Percentiles rank a stretch among this genome's conserved stretches.
Evolutionary conservation across 2,888 invertebrate species (phyloP).

Genomic region (Parnassius orleans): DNA sequence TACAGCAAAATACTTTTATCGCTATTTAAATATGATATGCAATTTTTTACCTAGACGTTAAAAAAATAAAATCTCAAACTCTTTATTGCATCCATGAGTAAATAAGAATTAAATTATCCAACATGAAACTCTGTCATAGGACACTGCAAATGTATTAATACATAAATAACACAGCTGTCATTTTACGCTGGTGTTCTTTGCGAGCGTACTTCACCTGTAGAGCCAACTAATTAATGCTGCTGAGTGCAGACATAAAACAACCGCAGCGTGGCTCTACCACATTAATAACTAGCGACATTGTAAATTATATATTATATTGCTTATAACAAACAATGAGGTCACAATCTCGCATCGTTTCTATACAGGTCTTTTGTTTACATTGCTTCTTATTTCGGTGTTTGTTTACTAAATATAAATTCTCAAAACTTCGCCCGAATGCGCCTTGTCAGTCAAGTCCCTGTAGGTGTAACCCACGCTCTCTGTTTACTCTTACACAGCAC

Average conservation of each 20-base stretch:
- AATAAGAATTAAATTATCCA: neutral
- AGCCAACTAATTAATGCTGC: no score
- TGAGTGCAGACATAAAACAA: no score
- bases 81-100: no score
- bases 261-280: no score
- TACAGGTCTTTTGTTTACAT: slow-evolving; percentile 12
- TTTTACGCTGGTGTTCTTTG: no score
- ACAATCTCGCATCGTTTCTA: slow-evolving; percentile 1
- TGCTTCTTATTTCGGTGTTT: slow-evolving; percentile 5
- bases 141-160: neutral
- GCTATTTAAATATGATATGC: no score
- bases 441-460: slow-evolving; percentile 15
- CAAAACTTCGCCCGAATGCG: slow-evolving; percentile 10
- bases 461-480: slow-evolving; percentile 28
- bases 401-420: slow-evolving; percentile 19
- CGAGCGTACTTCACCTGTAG: no score
- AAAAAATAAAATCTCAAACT: no score
- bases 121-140: neutral
- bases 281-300: neutral
- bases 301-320: neutral
- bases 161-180: no score
- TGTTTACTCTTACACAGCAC: slow-evolving; percentile 44
- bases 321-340: slow-evolving; percentile 5
- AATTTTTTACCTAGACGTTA: no score
- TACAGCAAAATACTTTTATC: no score